Evolutionary conservation across 2,113 vertebrate genomes (phyloP).

Genomic region (Girardinichthys multiradiatus): DNA sequence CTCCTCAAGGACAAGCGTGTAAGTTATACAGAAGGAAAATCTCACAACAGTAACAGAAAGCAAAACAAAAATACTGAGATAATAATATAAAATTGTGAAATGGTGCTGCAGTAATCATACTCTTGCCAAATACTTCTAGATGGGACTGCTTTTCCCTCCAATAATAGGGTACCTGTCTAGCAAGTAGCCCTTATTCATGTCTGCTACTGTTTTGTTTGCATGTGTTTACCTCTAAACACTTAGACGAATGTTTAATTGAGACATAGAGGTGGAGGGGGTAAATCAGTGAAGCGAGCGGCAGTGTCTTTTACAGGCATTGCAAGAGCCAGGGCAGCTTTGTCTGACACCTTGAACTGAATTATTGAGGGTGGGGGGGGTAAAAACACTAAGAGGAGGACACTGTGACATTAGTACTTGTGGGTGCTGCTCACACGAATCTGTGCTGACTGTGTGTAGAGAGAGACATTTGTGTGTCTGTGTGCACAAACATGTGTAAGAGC

Average conservation of each 20-base stretch:
- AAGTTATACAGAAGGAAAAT: constrained; percentile 65
- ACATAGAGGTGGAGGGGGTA: constrained; percentile 58
- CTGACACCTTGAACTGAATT: constrained; percentile 81
- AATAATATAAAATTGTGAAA: neutral
- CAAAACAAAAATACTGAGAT: neutral
- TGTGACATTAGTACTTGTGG: constrained; percentile 78
- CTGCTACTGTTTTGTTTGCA: constrained; percentile 23
- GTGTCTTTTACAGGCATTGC: constrained; percentile 77
- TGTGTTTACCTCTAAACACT: constrained; percentile 60
- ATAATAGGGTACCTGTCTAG: neutral
- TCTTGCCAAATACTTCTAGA: neutral
- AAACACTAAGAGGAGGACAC: constrained; percentile 60
- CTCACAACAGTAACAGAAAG: constrained; percentile 37
- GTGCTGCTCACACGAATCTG: constrained; percentile 69
- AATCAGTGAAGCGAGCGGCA: constrained; percentile 64
- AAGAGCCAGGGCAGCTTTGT: constrained; percentile 82
- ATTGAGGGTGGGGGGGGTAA: constrained; percentile 67
- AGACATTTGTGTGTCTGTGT: constrained; percentile 4
- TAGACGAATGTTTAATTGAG: constrained; percentile 75
- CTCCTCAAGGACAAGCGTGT: constrained; percentile 72
- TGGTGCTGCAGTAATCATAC: neutral
- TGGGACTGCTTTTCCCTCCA: neutral
- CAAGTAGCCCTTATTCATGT: neutral
- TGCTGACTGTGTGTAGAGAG: constrained; percentile 14
- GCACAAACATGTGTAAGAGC: neutral